phyloP scores from a whole-genome alignment of 2,888 invertebrate species.

The Coremacera marginata region DNA sequence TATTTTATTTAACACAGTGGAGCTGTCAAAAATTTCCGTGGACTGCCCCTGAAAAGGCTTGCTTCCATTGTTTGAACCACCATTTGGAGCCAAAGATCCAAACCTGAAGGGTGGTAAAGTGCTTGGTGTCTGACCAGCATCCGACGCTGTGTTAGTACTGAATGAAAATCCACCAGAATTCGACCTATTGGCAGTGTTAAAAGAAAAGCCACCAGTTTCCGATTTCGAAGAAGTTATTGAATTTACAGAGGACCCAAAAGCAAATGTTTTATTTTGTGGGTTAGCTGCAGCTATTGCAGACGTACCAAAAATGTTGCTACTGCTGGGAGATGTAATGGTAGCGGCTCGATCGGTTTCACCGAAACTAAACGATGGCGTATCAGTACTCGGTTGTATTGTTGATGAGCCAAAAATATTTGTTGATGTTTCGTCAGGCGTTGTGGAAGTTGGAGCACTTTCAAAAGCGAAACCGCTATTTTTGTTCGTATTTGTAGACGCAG shows the following conservation, averaged over 20 bases:
- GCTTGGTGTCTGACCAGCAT: slow-evolving; percentile 20
- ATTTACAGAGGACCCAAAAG: slow-evolving; percentile 50
- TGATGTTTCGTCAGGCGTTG: slow-evolving; percentile 35
- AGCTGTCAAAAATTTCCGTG: slow-evolving; percentile 50
- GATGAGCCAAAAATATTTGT: slow-evolving; percentile 48
- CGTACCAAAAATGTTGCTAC: slow-evolving; percentile 41
- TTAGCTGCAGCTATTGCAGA: slow-evolving; percentile 32
- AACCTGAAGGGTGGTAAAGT: slow-evolving; percentile 9
- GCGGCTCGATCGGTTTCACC: slow-evolving; percentile 37
- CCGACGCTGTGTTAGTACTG: slow-evolving; percentile 40
- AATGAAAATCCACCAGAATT: slow-evolving; percentile 52
- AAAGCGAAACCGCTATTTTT: slow-evolving; percentile 45
- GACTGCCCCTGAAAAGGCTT: slow-evolving; percentile 2
- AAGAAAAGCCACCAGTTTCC: slow-evolving; percentile 52
- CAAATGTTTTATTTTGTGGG: slow-evolving; percentile 49
- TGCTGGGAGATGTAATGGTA: slow-evolving; percentile 5
- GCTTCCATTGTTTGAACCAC: not conserved
- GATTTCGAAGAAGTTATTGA: slow-evolving; percentile 45
- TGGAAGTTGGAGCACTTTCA: slow-evolving; percentile 37
- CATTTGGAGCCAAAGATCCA: slow-evolving; percentile 4
- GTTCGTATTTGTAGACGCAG: slow-evolving; percentile 32
- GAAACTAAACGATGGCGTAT: slow-evolving; percentile 52
- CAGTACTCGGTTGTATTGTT: slow-evolving; percentile 20
- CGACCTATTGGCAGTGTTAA: slow-evolving; percentile 21
- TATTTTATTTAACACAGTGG: slow-evolving; percentile 34